phyloP scores from a whole-genome alignment of 2,113 vertebrate genomes.

The Ibidorhyncha struthersii region DNA sequence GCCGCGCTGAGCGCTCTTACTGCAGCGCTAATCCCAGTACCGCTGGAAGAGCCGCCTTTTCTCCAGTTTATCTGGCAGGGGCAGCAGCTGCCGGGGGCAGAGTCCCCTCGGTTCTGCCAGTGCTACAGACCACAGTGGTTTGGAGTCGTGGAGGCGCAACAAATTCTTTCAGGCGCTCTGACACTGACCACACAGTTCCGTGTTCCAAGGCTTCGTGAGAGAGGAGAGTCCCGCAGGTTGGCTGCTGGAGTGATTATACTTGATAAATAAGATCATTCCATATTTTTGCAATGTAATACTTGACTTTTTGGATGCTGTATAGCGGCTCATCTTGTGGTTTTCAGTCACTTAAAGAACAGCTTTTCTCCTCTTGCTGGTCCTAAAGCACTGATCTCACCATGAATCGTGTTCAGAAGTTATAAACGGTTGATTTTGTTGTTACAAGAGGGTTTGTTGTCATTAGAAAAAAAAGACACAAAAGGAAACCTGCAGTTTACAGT shows the following conservation, averaged over 20 bases:
- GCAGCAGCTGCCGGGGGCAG: too few species aligned
- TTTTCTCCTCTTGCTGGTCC: background rate
- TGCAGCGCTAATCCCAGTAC: fast-evolving
- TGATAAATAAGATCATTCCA: too few species aligned
- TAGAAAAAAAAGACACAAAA: background rate
- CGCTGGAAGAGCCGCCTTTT: background rate
- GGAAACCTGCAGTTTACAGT: too few species aligned
- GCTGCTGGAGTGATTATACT: fast-evolving
- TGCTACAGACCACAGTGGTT: fast-evolving
- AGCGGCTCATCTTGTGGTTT: background rate
- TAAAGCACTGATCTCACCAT: background rate
- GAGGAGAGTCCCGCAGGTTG: background rate
- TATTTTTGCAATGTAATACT: background rate
- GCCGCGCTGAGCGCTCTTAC: fast-evolving
- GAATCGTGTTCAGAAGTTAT: background rate
- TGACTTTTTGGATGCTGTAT: too few species aligned
- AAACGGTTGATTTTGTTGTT: background rate
- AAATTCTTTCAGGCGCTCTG: too few species aligned
- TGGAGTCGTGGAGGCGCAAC: background rate
- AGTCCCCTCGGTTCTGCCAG: fast-evolving
- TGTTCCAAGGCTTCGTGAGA: background rate
- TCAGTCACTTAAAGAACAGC: background rate
- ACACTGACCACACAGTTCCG: fast-evolving
- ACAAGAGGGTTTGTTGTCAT: background rate
- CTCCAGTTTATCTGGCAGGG: background rate